Percentiles rank a stretch among this genome's conserved stretches.
Evolutionary conservation across 2,113 vertebrate genomes (phyloP).

Genomic region (Corydoras sp.): DNA sequence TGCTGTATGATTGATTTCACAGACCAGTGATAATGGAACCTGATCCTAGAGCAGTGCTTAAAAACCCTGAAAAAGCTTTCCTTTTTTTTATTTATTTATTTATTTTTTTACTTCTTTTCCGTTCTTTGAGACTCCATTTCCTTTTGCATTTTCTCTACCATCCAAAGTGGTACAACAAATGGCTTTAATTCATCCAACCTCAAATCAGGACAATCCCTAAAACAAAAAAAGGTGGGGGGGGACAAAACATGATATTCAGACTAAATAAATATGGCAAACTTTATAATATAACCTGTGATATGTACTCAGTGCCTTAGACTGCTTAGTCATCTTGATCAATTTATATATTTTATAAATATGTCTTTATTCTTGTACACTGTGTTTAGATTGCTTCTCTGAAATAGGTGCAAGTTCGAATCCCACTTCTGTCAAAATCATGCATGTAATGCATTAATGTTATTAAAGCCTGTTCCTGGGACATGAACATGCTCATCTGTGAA

Average conservation of each 20-base stretch:
- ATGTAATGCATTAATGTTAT: too few relatives aligned
- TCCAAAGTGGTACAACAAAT: slow-evolving; percentile 82
- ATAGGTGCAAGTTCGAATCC: too few relatives aligned
- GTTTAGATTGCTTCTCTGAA: too few relatives aligned
- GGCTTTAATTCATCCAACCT: slow-evolving; percentile 87
- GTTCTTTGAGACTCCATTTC: slow-evolving; percentile 85
- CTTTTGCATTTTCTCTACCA: slow-evolving; percentile 90
- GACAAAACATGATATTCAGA: not conserved
- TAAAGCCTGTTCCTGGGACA: too few relatives aligned
- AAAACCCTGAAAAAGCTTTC: not conserved
- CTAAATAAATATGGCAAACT: too few relatives aligned
- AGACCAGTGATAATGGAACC: not conserved
- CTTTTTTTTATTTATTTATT: not conserved
- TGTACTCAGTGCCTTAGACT: too few relatives aligned
- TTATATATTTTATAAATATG: too few relatives aligned
- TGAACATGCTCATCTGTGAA: too few relatives aligned
- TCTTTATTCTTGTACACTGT: too few relatives aligned
- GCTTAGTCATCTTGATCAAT: too few relatives aligned
- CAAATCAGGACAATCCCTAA: slow-evolving; percentile 81
- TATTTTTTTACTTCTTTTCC: slow-evolving; percentile 59
- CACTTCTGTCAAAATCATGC: too few relatives aligned
- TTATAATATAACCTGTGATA: too few relatives aligned
- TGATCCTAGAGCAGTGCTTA: slow-evolving; percentile 5
- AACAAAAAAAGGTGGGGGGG: not conserved
- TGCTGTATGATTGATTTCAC: not conserved